Conservation (phyloP, 2,888 invertebrate genomes). For the Volucella inflata region DNA sequence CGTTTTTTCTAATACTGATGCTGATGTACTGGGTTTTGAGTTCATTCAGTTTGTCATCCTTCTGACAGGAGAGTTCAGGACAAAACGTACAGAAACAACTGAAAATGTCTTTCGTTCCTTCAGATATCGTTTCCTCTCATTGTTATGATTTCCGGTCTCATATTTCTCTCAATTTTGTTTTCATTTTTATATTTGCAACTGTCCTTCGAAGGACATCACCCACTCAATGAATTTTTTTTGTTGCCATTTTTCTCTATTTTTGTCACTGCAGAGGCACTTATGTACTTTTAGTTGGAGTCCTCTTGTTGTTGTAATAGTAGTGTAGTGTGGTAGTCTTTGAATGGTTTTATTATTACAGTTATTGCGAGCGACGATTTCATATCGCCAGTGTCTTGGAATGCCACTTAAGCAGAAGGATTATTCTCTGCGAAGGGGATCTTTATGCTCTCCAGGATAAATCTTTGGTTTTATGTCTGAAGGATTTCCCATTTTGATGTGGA, state of each 20-base stretch:
- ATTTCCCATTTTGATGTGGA: slow-evolving; percentile 36
- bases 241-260: not conserved
- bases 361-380: slow-evolving; percentile 61
- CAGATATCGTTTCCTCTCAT: not conserved
- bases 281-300: slow-evolving; percentile 2
- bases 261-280: slow-evolving; percentile 58
- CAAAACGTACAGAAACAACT: not conserved
- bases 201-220: slow-evolving; percentile 31
- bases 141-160: slow-evolving; percentile 32
- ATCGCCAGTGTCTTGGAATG: slow-evolving; percentile 60
- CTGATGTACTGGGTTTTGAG: no score
- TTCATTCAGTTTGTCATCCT: slow-evolving; percentile 1
- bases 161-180: not conserved
- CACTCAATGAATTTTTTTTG: slow-evolving; percentile 24
- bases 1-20: no score
- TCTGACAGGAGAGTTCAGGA: not conserved
- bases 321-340: slow-evolving; percentile 17
- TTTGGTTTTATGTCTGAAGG: slow-evolving; percentile 62
- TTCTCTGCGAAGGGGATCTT: slow-evolving; percentile 59
- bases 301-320: slow-evolving; percentile 2
- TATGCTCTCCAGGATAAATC: slow-evolving; percentile 67
- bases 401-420: slow-evolving; percentile 73
- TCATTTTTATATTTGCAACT: slow-evolving; percentile 15
- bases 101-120: not conserved
- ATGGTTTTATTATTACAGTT: slow-evolving; percentile 57